phyloP scores from a whole-genome alignment of 2,888 invertebrate genomes.

The Chrysomela aeneicollis region DNA sequence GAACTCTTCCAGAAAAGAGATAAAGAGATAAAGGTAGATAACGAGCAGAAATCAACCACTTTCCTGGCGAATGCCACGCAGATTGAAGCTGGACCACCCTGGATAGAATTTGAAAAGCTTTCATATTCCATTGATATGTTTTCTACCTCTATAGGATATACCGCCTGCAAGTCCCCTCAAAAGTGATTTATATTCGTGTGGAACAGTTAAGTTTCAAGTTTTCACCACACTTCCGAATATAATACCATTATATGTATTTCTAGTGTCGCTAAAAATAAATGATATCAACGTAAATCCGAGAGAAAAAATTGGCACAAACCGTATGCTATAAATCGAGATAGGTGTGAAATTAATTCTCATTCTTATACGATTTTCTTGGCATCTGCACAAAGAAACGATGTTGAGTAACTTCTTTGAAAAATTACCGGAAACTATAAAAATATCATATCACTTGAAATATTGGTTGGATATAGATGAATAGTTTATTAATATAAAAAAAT shows the following conservation, averaged over 20 bases:
- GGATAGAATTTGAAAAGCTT: too few species aligned
- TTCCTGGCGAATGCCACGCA: too few species aligned
- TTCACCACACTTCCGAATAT: neutral
- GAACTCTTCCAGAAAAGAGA: too few species aligned
- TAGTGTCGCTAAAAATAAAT: neutral
- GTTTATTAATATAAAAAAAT: neutral
- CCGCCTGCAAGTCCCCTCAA: too few species aligned
- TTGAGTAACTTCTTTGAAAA: conserved; percentile 4
- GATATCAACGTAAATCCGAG: neutral
- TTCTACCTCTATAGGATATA: too few species aligned
- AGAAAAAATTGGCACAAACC: conserved; percentile 9
- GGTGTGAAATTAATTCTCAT: conserved; percentile 29
- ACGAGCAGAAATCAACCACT: too few species aligned
- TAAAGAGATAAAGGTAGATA: too few species aligned
- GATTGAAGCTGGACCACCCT: too few species aligned
- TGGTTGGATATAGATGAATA: neutral
- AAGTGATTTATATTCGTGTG: too few species aligned
- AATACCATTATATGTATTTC: neutral
- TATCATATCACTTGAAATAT: conserved; percentile 17
- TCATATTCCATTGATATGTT: too few species aligned
- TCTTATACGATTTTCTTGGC: conserved; percentile 28
- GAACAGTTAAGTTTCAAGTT: neutral
- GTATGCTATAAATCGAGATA: conserved; percentile 27
- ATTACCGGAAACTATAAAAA: conserved; percentile 5
- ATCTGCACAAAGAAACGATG: conserved; percentile 20